phyloP scores from a whole-genome alignment of 1,140 invertebrate species.

The Armadillidium nasatum region DNA sequence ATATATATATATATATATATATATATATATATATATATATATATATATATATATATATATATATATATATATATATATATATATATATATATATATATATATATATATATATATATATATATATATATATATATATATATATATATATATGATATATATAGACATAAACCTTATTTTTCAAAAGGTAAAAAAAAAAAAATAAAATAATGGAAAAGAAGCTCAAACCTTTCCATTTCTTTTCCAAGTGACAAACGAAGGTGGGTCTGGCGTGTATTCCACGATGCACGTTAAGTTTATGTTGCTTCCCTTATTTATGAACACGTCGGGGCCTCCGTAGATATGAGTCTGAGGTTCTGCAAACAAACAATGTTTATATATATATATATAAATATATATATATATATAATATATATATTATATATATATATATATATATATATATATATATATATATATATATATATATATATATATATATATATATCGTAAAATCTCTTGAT shows the following conservation, averaged over 20 bases:
- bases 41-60: too few species aligned
- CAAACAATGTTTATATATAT: background rate
- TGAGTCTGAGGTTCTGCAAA: constrained; percentile 47
- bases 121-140: too few species aligned
- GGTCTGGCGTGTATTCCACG: constrained; percentile 48
- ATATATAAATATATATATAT: background rate
- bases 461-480: too few species aligned
- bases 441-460: background rate
- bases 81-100: too few species aligned
- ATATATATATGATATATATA: too few species aligned
- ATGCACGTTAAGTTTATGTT: constrained; percentile 50
- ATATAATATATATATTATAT: background rate
- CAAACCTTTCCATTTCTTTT: constrained; percentile 42
- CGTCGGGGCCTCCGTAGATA: constrained; percentile 47
- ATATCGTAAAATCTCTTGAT: too few species aligned
- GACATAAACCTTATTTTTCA: too few species aligned
- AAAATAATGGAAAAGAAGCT: background rate
- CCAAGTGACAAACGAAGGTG: constrained; percentile 45
- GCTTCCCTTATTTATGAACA: constrained; percentile 48
- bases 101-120: too few species aligned
- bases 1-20: too few species aligned
- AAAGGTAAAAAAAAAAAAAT: too few species aligned
- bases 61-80: too few species aligned
- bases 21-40: too few species aligned
- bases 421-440: background rate